phyloP scores from a whole-genome alignment of 2,797 vertebrate genomes.

The Petrocephalus schoutedeni region DNA sequence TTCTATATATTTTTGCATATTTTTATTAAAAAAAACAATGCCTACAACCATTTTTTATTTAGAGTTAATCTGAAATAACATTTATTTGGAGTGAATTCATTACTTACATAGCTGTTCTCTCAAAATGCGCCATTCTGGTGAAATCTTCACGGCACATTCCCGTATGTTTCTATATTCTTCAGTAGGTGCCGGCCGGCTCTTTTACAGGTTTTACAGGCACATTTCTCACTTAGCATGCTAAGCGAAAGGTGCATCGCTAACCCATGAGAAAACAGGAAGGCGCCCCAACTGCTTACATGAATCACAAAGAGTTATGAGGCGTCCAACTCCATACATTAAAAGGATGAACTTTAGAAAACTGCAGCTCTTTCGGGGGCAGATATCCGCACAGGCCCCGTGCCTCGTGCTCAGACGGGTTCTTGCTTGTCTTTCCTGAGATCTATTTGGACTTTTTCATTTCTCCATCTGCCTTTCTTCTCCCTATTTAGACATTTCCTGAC shows the following conservation, averaged over 20 bases:
- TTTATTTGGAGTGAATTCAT: neutral
- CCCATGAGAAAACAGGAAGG: neutral
- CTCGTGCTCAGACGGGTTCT: neutral
- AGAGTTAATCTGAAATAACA: neutral
- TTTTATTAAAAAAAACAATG: constrained; percentile 65
- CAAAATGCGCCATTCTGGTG: neutral
- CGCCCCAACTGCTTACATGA: neutral
- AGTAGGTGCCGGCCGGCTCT: neutral
- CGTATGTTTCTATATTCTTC: neutral
- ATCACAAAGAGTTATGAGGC: neutral
- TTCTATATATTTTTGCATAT: constrained; percentile 92
- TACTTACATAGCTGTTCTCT: neutral
- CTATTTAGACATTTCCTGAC: neutral
- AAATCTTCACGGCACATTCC: neutral
- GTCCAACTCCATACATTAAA: neutral
- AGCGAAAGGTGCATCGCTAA: neutral
- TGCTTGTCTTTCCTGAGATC: neutral
- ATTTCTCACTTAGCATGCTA: neutral
- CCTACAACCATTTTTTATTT: neutral
- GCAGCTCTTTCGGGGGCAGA: neutral
- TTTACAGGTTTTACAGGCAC: neutral
- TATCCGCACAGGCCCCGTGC: neutral
- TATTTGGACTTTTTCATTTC: neutral
- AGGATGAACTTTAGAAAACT: neutral
- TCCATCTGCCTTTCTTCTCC: neutral